Conservation (phyloP, 2,888 invertebrate genomes). For the Pollenia labialis region DNA sequence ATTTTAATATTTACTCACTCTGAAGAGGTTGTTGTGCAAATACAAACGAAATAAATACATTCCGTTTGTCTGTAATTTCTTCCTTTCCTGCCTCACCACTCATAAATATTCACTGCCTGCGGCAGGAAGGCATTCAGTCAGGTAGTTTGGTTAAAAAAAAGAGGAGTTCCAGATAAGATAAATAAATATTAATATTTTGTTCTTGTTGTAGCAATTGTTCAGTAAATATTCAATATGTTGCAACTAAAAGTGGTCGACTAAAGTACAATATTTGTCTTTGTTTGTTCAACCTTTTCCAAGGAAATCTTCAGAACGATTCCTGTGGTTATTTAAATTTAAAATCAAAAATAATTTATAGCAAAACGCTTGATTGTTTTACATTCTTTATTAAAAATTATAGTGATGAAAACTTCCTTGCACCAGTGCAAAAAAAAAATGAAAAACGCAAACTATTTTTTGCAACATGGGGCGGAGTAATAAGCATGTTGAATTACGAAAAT, state of each 20-base stretch:
- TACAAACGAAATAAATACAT: conserved; percentile 28
- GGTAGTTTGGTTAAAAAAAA: conserved; percentile 13
- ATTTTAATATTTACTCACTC: conserved; percentile 19
- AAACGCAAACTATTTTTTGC: conserved; percentile 38
- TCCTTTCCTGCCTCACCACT: conserved; percentile 4
- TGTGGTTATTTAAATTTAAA: conserved; percentile 40
- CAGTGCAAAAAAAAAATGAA: background rate
- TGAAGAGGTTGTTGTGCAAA: conserved; percentile 51
- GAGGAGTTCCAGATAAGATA: conserved; percentile 66
- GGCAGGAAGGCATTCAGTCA: conserved; percentile 35
- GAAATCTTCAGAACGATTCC: conserved; percentile 7
- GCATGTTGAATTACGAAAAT: conserved; percentile 65
- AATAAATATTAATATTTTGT: conserved; percentile 47
- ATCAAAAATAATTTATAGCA: conserved; percentile 51
- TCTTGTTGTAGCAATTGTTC: conserved; percentile 16
- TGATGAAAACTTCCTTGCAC: conserved; percentile 58
- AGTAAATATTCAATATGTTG: conserved; percentile 34
- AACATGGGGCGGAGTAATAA: conserved; percentile 71
- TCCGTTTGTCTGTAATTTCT: conserved; percentile 16
- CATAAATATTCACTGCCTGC: conserved; percentile 44
- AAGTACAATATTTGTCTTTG: background rate
- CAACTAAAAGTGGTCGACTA: background rate
- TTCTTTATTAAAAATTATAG: conserved; percentile 58
- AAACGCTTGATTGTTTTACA: conserved; percentile 53
- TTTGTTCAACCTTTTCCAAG: background rate